Percentiles rank a stretch among this genome's conserved stretches.
These are phyloP conservation scores for Virgularia gustaviana DNA, from an alignment of 92 coral and sea anemone genomes.

Conservation along the genomic window DNA sequence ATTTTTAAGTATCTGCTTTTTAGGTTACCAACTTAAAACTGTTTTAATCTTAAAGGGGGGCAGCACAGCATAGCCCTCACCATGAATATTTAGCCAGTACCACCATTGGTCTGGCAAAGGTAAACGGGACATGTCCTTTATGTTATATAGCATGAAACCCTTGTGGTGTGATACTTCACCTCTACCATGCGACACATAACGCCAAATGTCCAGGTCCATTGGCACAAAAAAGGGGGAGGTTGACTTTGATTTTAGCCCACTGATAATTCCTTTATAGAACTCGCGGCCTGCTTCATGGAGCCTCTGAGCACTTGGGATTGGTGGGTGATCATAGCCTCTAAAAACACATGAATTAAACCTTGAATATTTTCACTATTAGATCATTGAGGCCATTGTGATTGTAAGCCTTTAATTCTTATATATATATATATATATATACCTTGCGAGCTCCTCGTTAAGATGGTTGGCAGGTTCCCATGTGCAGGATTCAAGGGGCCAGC, in stretches of 20 bases:
- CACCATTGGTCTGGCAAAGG: conserved; percentile 21
- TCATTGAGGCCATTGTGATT: no score
- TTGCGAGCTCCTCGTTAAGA: conserved; percentile 11
- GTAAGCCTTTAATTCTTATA: no score
- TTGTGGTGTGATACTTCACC: background rate
- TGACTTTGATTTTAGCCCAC: background rate
- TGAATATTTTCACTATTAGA: no score
- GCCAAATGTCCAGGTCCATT: background rate
- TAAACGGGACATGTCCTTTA: conserved; percentile 9
- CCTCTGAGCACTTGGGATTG: background rate
- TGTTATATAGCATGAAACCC: background rate
- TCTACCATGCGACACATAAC: background rate
- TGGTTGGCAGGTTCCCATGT: conserved; percentile 38
- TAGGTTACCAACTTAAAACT: background rate
- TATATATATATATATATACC: no score
- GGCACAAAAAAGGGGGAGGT: background rate
- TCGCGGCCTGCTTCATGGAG: background rate
- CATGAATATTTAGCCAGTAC: background rate
- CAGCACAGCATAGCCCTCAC: background rate
- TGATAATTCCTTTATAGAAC: background rate
- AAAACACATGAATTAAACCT: no score
- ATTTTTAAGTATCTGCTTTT: background rate
- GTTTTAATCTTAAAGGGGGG: conserved; percentile 5
- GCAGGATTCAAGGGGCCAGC: background rate
- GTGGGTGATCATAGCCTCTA: background rate